phyloP scores from a whole-genome alignment of 2,888 invertebrate species.

The Stenolophus ochropezus region DNA sequence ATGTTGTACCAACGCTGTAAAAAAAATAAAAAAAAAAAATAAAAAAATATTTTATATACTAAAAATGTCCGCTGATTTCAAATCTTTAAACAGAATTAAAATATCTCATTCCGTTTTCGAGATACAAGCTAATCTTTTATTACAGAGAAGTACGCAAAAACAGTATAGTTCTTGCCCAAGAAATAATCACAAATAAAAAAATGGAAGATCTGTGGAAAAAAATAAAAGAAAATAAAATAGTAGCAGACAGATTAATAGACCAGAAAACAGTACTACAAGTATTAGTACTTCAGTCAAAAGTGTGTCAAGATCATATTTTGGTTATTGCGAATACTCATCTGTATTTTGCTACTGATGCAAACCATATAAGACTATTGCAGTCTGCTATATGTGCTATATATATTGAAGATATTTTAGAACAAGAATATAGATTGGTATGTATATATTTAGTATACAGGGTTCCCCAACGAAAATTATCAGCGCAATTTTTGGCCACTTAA shows the following conservation, averaged over 20 bases:
- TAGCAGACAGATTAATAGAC: conserved; percentile 76
- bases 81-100: no score
- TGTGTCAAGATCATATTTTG: conserved; percentile 75
- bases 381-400: conserved; percentile 81
- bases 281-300: conserved; percentile 75
- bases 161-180: conserved; percentile 76
- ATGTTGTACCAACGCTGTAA: no score
- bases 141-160: conserved; percentile 74
- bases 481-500: no score
- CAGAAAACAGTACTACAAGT: conserved; percentile 81
- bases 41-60: no score
- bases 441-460: neutral
- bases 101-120: no score
- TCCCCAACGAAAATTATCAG: no score
- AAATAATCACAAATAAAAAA: conserved; percentile 74
- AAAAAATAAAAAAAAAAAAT: no score
- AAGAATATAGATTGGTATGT: conserved; percentile 69
- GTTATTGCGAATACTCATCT: conserved; percentile 88
- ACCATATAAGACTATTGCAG: conserved; percentile 89
- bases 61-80: no score
- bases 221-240: conserved; percentile 76
- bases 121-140: neutral
- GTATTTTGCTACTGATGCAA: conserved; percentile 91
- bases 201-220: conserved; percentile 76
- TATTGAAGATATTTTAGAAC: conserved; percentile 75